Conservation (phyloP, 2,113 vertebrate genomes). For the Labrus mixtus region DNA sequence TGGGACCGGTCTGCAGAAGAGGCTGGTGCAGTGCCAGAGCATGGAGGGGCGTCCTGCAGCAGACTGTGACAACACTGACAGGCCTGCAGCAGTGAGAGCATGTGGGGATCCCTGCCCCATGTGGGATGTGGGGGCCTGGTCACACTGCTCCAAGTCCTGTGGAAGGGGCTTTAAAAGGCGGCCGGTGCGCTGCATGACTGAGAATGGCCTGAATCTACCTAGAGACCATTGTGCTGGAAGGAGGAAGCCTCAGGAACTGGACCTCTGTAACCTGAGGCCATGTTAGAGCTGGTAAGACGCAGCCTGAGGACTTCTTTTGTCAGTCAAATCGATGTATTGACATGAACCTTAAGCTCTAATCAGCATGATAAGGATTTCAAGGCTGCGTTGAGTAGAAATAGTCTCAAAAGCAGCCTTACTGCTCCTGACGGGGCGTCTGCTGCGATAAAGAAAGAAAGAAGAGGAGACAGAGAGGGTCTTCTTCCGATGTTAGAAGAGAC, state of each 20-base stretch:
- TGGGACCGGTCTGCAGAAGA: slow-evolving; percentile 89
- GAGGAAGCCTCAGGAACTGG: slow-evolving; percentile 96
- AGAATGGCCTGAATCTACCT: slow-evolving; percentile 81
- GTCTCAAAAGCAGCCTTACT: slow-evolving; percentile 24
- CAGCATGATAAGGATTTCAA: not conserved
- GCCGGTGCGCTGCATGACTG: slow-evolving; percentile 83
- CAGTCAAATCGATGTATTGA: slow-evolving; percentile 13
- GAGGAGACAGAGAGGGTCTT: slow-evolving; percentile 5
- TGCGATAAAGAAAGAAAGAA: slow-evolving; percentile 11
- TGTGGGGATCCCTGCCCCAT: slow-evolving; percentile 92
- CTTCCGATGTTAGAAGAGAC: slow-evolving; percentile 36
- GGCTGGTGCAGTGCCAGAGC: slow-evolving; percentile 88
- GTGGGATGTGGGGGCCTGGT: slow-evolving; percentile 92
- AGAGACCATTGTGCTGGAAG: slow-evolving; percentile 90
- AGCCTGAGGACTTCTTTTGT: not conserved
- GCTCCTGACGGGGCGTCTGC: slow-evolving; percentile 8
- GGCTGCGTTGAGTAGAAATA: slow-evolving; percentile 12
- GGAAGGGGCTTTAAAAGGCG: slow-evolving; percentile 93
- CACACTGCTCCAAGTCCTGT: slow-evolving; percentile 93
- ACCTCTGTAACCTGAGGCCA: slow-evolving; percentile 89
- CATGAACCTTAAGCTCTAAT: slow-evolving; percentile 18
- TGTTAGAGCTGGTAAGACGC: slow-evolving; percentile 81
- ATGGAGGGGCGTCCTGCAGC: slow-evolving; percentile 79
- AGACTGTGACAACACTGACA: slow-evolving; percentile 82
- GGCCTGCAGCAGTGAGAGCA: slow-evolving; percentile 82